Base-by-base conservation (phyloP, 2,888 invertebrate species). In the Psococerastis gibbosa region DNA sequence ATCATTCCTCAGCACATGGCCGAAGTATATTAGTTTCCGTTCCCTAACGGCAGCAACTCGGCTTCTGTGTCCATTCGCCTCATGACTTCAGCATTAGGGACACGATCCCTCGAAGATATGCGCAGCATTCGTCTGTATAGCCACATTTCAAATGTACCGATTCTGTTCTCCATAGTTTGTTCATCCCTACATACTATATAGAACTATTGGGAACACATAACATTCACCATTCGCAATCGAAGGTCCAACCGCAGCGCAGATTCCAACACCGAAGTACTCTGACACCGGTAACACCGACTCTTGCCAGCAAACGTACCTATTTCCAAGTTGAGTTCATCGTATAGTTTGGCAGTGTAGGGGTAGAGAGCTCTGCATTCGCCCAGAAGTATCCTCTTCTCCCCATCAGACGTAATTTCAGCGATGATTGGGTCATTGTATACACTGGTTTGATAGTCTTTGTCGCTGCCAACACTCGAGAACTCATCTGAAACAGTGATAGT, bases 311-410 rank as follows among this genome's bases (percentile, higher is more conserved):
- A 49, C 55, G 49, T 60, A 75, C 77, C 82, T 59, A 75, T 73
- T 51, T 67, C 65, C 48, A 83, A 64, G 45, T 73, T 78, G 34
- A 92, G 71, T 60, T 92, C 91, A 62, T 91, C 91, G 53, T 81
- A 77, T 46, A 88, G 69, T 56, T 82, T 81, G 42, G 89, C 85
- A 51, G 81, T 74, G 60, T 91, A 92, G 42, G 80, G 77, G 62
- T 89, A 92, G 18, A 91, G 66, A 2, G 85, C 92, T 53, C 77
- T 75, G 59, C 89, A 91, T 56, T 75, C 74, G 9, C 80, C 78
- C 32, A 82, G 68, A 6, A 64, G 62, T 38, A 63, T 60, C 1
- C 67, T 64, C 35, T 65, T 60, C 46, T 60, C 59, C 43, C 63
- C 64, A 48, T 62, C 63, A 33, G 61, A 57, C 45, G 44, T 44